Evolutionary conservation across 1,140 invertebrate genomes (phyloP), one percentile per base, ranked within the genome.

Genomic region (Drosophila subobscura): DNA sequence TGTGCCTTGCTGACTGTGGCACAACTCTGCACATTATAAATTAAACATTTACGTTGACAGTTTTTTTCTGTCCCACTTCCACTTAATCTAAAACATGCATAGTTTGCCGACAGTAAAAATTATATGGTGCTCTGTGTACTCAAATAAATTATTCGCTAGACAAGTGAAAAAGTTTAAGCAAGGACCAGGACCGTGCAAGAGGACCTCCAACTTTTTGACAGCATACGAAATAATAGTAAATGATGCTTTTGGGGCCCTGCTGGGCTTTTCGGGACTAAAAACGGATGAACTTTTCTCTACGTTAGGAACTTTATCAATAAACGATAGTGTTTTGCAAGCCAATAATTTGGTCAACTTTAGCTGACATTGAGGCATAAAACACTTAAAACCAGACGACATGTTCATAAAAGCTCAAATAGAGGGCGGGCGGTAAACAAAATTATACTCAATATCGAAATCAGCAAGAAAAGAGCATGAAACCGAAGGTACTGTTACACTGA

Each of bases 21-120:
- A 44, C 50, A 67, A 46, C 51, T 45, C 51, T 45, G 54, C 55
- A 73, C 55, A 83, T 83, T 84, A 63, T 61, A 83, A 74, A 78
- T 81, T 74, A 60, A 78, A 70, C 55, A 61, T 64, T 65, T 51
- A 65, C 53, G 49, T 54, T 51, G 45, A 45, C 54, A 29, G 51
- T 65, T 66, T 61, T 61, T 53, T 54, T 49, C 33, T 12, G 14
- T 33, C 20, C 10, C 45, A 25, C 23, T 7, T 25, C 46, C 20
- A 12, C 33, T 37, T 37, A 37, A 37, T 37, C 10, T 42, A 44
- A 53, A 72, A 71, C 25, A 53, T 71, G 47, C 46, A 56, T 51
- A 50, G 46, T 53, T 29, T 57, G 52, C 67, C 45, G 67, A 27
- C 53, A 58, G 46, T 52, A 41, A 68, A 68, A 68, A 68, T 49